A percentile compares a stretch with the other conserved stretches of the same genome.
Conservation (phyloP, 2,888 invertebrate genomes). For the Perdita meconis region DNA sequence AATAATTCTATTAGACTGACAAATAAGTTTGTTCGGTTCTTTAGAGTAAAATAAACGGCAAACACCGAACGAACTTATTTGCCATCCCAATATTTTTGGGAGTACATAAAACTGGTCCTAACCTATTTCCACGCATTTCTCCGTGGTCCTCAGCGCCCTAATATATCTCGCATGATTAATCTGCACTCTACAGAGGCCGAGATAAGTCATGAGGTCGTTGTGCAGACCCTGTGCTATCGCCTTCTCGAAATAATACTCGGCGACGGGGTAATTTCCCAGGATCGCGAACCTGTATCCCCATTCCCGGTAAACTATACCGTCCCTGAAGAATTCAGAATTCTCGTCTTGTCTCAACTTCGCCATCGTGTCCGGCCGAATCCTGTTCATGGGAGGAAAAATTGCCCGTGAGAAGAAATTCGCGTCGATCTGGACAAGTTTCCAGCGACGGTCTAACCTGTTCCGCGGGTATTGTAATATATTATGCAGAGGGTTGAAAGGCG, state of each 20-base stretch:
- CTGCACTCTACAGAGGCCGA: constrained; percentile 73
- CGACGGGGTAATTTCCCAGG: constrained; percentile 61
- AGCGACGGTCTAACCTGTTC: constrained; percentile 40
- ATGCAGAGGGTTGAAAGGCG: constrained; percentile 1
- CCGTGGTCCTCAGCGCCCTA: constrained; percentile 69
- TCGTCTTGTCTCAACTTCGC: constrained; percentile 51
- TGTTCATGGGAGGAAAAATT: background rate
- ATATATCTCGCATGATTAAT: constrained; percentile 72
- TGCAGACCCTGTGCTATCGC: constrained; percentile 66
- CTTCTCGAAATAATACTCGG: constrained; percentile 73
- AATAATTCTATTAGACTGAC: no score
- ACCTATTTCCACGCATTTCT: constrained; percentile 77
- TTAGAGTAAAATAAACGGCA: no score
- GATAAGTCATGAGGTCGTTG: constrained; percentile 71
- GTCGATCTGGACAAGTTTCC: background rate
- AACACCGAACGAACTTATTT: no score
- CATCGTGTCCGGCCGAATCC: constrained; percentile 33
- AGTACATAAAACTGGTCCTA: background rate
- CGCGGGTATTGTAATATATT: background rate
- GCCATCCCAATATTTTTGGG: no score
- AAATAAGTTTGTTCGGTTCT: no score
- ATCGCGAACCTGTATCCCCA: constrained; percentile 74
- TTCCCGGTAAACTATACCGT: constrained; percentile 76
- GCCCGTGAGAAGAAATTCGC: background rate
- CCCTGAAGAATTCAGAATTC: constrained; percentile 65